Evolutionary conservation across 1,140 invertebrate genomes (phyloP).

Genomic region (Venturia canescens): DNA sequence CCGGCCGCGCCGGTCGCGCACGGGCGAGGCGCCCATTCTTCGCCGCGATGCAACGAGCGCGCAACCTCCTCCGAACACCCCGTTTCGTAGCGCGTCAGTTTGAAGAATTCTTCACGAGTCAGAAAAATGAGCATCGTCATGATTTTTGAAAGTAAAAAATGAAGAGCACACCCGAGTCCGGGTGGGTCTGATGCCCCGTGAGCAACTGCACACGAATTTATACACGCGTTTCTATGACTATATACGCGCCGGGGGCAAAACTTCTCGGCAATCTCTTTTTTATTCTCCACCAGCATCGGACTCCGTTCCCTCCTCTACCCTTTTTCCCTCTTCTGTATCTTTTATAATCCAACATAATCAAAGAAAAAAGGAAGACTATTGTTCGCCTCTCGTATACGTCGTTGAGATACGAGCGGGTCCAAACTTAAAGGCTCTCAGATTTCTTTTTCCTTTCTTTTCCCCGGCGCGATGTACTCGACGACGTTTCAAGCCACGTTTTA

Average conservation of each 20-base stretch:
- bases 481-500: too few species aligned
- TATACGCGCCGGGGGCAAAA: background rate
- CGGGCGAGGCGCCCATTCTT: constrained; percentile 24
- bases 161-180: constrained; percentile 61
- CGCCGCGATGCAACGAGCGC: constrained; percentile 38
- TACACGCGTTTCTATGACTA: background rate
- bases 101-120: constrained; percentile 77
- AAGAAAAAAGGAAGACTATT: background rate
- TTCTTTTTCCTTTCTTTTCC: too few species aligned
- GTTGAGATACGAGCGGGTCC: too few species aligned
- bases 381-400: too few species aligned
- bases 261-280: constrained; percentile 6
- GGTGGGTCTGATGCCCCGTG: constrained; percentile 45
- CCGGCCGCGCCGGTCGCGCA: background rate
- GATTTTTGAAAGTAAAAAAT: constrained; percentile 79
- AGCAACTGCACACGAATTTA: constrained; percentile 1
- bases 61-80: constrained; percentile 61
- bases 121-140: constrained; percentile 78
- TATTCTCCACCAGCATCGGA: constrained; percentile 20
- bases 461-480: too few species aligned
- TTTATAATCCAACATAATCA: constrained; percentile 15
- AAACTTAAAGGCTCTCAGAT: too few species aligned
- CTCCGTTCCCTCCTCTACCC: constrained; percentile 53
- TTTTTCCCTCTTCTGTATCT: constrained; percentile 52
- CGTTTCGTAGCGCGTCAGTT: constrained; percentile 75